Evolutionary conservation across 1,140 invertebrate species (phyloP), one percentile per base, ranked within the genome.

Genomic region (Bombus breviceps): DNA sequence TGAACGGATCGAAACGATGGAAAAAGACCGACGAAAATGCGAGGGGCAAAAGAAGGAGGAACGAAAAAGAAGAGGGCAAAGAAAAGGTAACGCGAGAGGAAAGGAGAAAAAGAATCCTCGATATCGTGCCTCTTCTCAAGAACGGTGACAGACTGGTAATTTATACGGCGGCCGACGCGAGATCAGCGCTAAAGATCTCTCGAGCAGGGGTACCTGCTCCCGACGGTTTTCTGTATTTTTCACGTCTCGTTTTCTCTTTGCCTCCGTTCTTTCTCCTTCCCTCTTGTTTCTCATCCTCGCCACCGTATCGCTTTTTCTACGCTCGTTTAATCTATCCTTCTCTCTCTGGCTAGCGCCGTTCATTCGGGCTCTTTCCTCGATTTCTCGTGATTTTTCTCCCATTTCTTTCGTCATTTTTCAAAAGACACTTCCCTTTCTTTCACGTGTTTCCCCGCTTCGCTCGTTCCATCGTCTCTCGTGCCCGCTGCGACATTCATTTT

Each of bases 151-250:
- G 89, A 90, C 85, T 89, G 71, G 89, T 91, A 91, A 91, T 91
- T 91, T 91, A 91, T 91, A 87, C 87, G 76, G 79, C 80, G 79
- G 28, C 85, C 81, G 39, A 78, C 53, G 85, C 85, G 59, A 74
- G 78, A 91, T 91, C 90, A 91, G 90, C 88, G 89, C 82, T 89
- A 91, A 91, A 87, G 90, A 91, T 91, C 90, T 90, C 39, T 39
- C 76, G 53, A 64, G 68, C 86, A 75, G 78, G 41, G 86, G 87
- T 91, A 91, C 90, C 90, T 91, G 90, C 89, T 90, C 87, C 89
- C 87, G 87, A 87, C 87, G 82, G 87, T 91, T 91, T 91, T 91
- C 89, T 90, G 87, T 91, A 89, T 91, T 91, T 91, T 90, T 90
- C 89, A 91, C 90, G 80, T 89, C 81, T 72, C 76, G 41, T 74